Percentiles rank a stretch among this genome's conserved stretches.
Evolutionary conservation across 2,888 invertebrate species (phyloP).

Genomic region (Gerris lacustris): DNA sequence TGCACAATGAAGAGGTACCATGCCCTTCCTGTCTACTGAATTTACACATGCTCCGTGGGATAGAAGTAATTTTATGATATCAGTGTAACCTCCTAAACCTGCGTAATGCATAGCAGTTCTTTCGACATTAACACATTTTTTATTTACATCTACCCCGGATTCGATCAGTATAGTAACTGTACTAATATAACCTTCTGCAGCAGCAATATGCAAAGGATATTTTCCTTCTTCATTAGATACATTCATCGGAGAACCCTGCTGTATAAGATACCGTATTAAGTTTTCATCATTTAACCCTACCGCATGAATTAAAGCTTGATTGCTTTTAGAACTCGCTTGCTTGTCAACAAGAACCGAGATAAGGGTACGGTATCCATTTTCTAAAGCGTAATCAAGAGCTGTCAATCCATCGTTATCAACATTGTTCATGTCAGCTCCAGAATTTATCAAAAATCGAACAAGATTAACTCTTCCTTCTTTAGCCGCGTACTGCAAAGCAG

Average conservation of each 20-base stretch:
- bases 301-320: too few relatives aligned
- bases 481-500: background rate
- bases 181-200: background rate
- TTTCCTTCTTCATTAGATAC: background rate
- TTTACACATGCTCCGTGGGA: background rate
- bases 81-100: background rate
- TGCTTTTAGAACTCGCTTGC: too few relatives aligned
- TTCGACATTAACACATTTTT: background rate
- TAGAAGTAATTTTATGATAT: background rate
- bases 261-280: too few relatives aligned
- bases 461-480: background rate
- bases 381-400: background rate
- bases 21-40: background rate
- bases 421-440: too few relatives aligned
- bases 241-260: background rate
- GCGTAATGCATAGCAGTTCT: background rate
- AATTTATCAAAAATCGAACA: background rate
- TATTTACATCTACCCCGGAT: background rate
- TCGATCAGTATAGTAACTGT: background rate
- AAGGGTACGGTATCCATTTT: background rate
- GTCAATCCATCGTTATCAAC: background rate
- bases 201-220: background rate
- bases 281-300: too few relatives aligned
- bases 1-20: background rate
- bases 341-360: too few relatives aligned